Percentiles rank a stretch among this genome's conserved stretches.
These are phyloP conservation scores for Perca schrenkii DNA, from an alignment of 2,113 vertebrate genomes.

Conservation along the genomic window DNA sequence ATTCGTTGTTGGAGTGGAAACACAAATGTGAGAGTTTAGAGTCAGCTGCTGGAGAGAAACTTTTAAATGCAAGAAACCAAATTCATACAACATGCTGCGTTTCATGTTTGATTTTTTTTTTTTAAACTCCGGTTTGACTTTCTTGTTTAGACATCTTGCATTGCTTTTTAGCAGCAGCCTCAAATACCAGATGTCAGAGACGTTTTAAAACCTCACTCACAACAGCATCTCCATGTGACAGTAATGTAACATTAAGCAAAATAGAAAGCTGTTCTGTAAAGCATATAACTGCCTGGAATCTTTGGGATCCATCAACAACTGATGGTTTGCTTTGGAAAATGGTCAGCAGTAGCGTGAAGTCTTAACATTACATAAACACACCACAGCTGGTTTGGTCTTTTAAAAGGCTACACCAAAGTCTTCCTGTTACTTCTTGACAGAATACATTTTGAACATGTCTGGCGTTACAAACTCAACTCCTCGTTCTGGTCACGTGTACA, in stretches of 20 bases:
- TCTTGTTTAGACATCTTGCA: background rate
- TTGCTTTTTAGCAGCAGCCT: background rate
- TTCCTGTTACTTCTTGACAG: background rate
- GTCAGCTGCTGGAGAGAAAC: background rate
- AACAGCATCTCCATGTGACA: background rate
- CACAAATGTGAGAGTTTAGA: background rate
- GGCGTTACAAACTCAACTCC: background rate
- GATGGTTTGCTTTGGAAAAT: background rate
- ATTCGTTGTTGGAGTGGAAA: background rate
- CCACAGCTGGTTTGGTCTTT: background rate
- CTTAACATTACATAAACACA: background rate
- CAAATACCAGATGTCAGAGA: background rate
- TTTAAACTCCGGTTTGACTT: background rate
- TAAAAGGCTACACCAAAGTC: background rate
- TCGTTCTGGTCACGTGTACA: slow-evolving; percentile 64
- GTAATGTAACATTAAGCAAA: background rate
- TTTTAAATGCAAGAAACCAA: background rate
- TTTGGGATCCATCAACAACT: background rate
- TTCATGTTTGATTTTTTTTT: background rate
- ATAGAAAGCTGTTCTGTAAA: background rate
- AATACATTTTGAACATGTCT: background rate
- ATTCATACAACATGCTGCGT: background rate
- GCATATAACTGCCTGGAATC: background rate
- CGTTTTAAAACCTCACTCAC: background rate
- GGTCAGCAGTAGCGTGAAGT: background rate